Base-by-base conservation (phyloP, 2,888 invertebrate species). In the Caenorhabditis sp. region DNA sequence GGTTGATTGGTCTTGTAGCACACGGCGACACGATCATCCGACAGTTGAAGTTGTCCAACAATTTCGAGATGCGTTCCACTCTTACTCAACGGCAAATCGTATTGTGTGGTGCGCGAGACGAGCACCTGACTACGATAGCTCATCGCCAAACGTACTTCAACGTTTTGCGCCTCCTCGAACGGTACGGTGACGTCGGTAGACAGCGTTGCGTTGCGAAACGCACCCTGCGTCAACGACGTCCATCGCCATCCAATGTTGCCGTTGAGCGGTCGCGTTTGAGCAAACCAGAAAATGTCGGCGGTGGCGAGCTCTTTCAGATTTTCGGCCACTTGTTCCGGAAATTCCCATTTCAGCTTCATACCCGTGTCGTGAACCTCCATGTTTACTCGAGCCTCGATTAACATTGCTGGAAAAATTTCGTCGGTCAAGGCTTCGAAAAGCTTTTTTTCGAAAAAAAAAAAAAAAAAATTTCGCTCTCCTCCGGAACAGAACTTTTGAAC, bases 211-310 rank as follows among this genome's bases (percentile, higher is more conserved):
- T 76, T 81, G 27, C 76, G 36, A 50, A 78, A 78, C 1, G 78
- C 72, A 27, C 76, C 71, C 10, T 74, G 59, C 8, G 81, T 72
- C 31, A 83, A 69, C 14, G 68, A 70, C 19, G 69, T 81, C 82
- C 81, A 84, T 58, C 68, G 55, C 85, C 83, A 85, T 17, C 85
- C 85, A 21, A 70, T 62, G 26, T 62, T 61, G 43, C 75, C 69
- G 58, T 75, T 64, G 6, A 69, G 63, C 19, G 74, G 67, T 4
- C 77, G 68, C 49, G 76, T 81, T 58, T 84, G 82, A 0, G 83
- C 78, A 49, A 81, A 72, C 84, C 84, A 84, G 55, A 76, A 76
- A 21, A 85, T 68, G 64, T 84, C 81, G n/a, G 84, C 81, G 12
- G 82, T 79, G 10, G 83, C 79, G 24, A 85, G 77, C 31, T 74